These are phyloP conservation scores for Anhinga anhinga DNA, from an alignment of 2,113 vertebrate species.

Conservation along the genomic window DNA sequence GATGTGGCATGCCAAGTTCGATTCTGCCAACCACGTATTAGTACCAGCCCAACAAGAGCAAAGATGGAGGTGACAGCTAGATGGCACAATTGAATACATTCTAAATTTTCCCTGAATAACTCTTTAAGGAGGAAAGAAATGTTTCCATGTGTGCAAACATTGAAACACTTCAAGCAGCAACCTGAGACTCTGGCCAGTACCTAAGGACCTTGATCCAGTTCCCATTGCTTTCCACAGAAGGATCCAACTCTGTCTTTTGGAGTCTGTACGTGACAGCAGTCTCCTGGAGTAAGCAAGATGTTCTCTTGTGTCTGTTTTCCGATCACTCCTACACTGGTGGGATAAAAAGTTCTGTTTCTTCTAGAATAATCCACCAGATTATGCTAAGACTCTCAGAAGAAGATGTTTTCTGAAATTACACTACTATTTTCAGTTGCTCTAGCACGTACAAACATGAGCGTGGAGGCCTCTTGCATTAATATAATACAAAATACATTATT, in stretches of 20 bases:
- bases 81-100: neutral
- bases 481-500: neutral
- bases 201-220: neutral
- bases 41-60: neutral
- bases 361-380: neutral
- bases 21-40: neutral
- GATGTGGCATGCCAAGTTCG: neutral
- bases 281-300: neutral
- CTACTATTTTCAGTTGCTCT: neutral
- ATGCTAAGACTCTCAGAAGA: neutral
- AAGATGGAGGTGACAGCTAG: slow-evolving; percentile 4
- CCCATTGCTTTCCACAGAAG: neutral
- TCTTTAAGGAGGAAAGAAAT: neutral
- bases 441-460: neutral
- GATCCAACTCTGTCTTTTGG: neutral
- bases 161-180: neutral
- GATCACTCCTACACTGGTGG: neutral
- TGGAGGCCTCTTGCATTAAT: neutral
- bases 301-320: neutral
- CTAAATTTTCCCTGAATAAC: neutral
- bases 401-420: neutral
- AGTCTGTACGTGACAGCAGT: neutral
- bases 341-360: neutral
- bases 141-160: neutral
- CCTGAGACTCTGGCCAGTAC: neutral